Percentiles rank a stretch among this genome's conserved stretches.
Conservation (phyloP, 2,888 invertebrate species). For the Tiphia femorata region DNA sequence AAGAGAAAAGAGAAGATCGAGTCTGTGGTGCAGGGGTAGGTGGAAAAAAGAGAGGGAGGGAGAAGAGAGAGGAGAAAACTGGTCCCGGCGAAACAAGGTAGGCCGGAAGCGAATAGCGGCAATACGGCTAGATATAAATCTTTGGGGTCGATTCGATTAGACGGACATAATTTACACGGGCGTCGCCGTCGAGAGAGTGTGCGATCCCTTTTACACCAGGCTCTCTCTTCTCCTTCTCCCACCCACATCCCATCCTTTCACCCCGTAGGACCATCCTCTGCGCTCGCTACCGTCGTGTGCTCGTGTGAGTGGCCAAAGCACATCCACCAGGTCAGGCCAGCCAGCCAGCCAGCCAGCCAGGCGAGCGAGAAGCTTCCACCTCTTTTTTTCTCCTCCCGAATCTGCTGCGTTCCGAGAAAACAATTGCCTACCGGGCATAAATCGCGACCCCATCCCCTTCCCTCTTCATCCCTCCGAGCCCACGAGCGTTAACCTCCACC, state of each 20-base stretch:
- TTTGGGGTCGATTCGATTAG: constrained; percentile 61
- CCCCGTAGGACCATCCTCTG: too few relatives aligned
- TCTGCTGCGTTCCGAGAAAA: constrained; percentile 51
- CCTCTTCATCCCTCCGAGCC: not conserved
- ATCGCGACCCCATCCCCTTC: constrained; percentile 30
- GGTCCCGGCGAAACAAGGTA: constrained; percentile 18
- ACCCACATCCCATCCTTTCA: too few relatives aligned
- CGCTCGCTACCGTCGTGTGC: constrained; percentile 5
- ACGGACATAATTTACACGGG: constrained; percentile 58
- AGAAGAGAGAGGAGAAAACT: constrained; percentile 5
- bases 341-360: not conserved
- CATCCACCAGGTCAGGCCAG: too few relatives aligned
- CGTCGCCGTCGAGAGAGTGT: constrained; percentile 21
- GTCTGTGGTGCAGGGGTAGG: too few relatives aligned
- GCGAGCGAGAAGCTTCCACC: not conserved
- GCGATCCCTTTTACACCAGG: too few relatives aligned
- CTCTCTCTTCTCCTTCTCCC: too few relatives aligned
- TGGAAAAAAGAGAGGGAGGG: constrained; percentile 3
- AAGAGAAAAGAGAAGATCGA: too few relatives aligned
- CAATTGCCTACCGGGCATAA: constrained; percentile 57
- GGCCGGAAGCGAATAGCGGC: constrained; percentile 49
- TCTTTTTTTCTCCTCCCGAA: constrained; percentile 30
- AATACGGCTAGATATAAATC: constrained; percentile 65
- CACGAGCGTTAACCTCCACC: not conserved
- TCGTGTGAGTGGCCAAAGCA: not conserved